Base-by-base conservation (phyloP, 1,140 invertebrate species). In the Venturia canescens region DNA sequence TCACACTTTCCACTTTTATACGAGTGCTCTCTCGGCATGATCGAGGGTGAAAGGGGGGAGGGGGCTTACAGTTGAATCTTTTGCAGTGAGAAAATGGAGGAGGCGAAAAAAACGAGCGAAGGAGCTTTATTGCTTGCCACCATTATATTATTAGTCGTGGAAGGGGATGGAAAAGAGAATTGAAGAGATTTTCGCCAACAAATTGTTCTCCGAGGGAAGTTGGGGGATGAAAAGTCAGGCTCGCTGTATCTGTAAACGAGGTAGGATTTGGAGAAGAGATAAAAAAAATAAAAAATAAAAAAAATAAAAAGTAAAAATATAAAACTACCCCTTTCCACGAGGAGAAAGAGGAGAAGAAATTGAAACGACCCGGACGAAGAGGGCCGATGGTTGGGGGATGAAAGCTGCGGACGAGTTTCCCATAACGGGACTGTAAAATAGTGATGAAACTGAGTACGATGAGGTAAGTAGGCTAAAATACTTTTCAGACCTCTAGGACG, bases 1-100 rank as follows among this genome's bases (percentile, higher is more conserved):
- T 63, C 75, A 77, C 31, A 77, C 75, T 77, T 77, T 77, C 21
- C 75, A 44, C 57, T 63, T 77, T 77, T 26, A 63, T 77, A 23
- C 50, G 72, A 50, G 18, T 38, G 57, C 57, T 66, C 57, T 66
- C 27, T 77, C 75, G 31, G 15, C 6, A 66, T 77, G 18, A 66
- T 66, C 31, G 66, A 26, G 60, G 66, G 26, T 5, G 21, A 6
- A 13, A 53, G 27, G 18, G 18, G 21, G 27, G 71, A 4, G n/a
- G 21, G 71, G 18, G 38, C 21, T 31, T 69, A 69, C 27, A 11
- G 18, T 31, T 31, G 29, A 69, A 63, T 63, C 60, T 26, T 26
- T 15, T n/a, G 23, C 21, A 15, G 3, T 27, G 60, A 21, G 21
- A 13, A 26, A 63, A 44, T 13, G 60, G 18, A 53, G n/a, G 7